A percentile compares a stretch with the other conserved stretches of the same genome.
phyloP scores from a whole-genome alignment of 2,113 vertebrate genomes.

The Microtus pennsylvanicus region DNA sequence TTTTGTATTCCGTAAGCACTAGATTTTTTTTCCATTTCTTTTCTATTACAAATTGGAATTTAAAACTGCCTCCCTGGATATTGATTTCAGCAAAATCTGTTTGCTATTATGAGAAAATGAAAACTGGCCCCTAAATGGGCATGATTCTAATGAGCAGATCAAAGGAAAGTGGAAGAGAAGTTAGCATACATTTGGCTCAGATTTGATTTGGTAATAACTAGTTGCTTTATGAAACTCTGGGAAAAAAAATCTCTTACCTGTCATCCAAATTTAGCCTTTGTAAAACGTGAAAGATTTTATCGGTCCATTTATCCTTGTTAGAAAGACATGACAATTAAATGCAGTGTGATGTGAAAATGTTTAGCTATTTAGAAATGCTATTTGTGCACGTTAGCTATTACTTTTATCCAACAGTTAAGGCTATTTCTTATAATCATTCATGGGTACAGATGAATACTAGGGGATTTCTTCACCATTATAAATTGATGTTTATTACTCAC shows the following conservation, averaged over 20 bases:
- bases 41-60: neutral
- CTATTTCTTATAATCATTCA: neutral
- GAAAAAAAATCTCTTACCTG: conserved; percentile 22
- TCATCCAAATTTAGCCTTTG: neutral
- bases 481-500: neutral
- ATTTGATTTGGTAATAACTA: neutral
- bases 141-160: neutral
- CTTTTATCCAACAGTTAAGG: neutral
- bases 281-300: conserved; percentile 19
- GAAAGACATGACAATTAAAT: neutral
- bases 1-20: neutral
- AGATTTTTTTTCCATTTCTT: neutral
- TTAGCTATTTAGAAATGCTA: neutral
- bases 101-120: conserved; percentile 24
- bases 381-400: neutral
- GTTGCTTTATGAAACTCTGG: neutral
- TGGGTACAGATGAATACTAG: neutral
- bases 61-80: neutral
- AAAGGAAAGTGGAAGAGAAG: neutral
- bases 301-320: neutral
- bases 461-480: neutral
- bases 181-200: neutral
- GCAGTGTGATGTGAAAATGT: neutral
- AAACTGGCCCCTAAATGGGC: neutral
- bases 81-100: conserved; percentile 15